A percentile compares a stretch with the other conserved stretches of the same genome.
Evolutionary conservation across 2,888 invertebrate genomes (phyloP).

Genomic region (Stegana nigrithorax): DNA sequence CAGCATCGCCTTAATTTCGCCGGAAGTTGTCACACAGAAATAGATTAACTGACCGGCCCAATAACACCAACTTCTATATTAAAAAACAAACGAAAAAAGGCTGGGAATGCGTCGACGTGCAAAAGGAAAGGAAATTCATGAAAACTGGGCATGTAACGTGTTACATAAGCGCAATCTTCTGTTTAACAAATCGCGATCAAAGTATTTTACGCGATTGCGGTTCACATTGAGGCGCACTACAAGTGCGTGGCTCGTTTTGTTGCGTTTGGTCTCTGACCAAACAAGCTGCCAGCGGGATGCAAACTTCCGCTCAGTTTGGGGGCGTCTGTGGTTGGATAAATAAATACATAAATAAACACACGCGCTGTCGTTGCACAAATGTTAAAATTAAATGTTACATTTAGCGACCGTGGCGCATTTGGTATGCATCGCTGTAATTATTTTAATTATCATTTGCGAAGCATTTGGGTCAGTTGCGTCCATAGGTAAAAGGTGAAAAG

Average conservation of each 20-base stretch:
- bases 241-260: no score
- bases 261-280: no score
- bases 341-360: not conserved
- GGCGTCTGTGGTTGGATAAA: not conserved
- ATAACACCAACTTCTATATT: not conserved
- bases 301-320: not conserved
- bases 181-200: not conserved
- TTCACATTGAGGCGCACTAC: no score
- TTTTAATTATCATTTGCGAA: no score
- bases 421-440: no score
- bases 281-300: not conserved
- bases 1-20: conserved; percentile 5
- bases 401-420: no score
- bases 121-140: not conserved
- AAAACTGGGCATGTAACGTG: not conserved
- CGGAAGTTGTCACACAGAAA: conserved; percentile 21
- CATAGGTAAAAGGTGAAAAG: no score
- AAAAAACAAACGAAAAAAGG: not conserved
- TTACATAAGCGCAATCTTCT: conserved; percentile 3
- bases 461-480: no score
- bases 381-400: not conserved
- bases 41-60: no score
- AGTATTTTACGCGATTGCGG: no score
- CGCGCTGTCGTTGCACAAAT: no score
- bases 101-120: not conserved